Evolutionary conservation across 2,888 invertebrate species (phyloP), one percentile per base, ranked within the genome.

Genomic region (Amorpha juglandis): DNA sequence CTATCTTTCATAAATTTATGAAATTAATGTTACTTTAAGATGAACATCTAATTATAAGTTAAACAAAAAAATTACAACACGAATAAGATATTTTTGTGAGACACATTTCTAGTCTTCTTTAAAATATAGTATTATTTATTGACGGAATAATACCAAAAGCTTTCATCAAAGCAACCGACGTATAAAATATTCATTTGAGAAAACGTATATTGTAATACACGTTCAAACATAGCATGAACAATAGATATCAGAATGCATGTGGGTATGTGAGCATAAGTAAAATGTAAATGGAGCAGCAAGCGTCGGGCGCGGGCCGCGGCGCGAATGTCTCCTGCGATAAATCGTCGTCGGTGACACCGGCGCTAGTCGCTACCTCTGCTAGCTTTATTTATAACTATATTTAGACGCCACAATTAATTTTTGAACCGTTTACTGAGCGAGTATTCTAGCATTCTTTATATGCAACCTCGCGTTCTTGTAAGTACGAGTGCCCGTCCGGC

Each of bases 201-300:
- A 58, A 58, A 19, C 19, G 38, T 58, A 58, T 38, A 21, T 19
- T 58, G 38, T 58, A 19, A 42, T 58, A 38, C 38, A 38, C 12
- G 55, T 58, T 58, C 62, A 66, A 69, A 73, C 67, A 69, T 53
- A 38, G 64, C 19, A 55, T 74, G 72, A 75, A 74, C 68, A 71
- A 71, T 67, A 67, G 73, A 71, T 69, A 72, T 68, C 70, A 69
- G 69, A 71, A 71, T 74, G 78, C 73, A 71, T 74, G 71, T 68
- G 69, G 71, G 78, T 72, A 71, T 74, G 71, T 68, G 69, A 71
- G 70, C 72, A 74, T 69, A 71, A 72, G 75, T 68, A 77, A 74
- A 77, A 79, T 79, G 75, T 76, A 81, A 81, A 81, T 78, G 74
- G 75, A 78, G 74, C 74, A 78, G 70, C 74, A 71, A 73, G 72